Evolutionary conservation across 1,140 invertebrate genomes (phyloP), one percentile per base, ranked within the genome.

Genomic region (Aethina tumida): DNA sequence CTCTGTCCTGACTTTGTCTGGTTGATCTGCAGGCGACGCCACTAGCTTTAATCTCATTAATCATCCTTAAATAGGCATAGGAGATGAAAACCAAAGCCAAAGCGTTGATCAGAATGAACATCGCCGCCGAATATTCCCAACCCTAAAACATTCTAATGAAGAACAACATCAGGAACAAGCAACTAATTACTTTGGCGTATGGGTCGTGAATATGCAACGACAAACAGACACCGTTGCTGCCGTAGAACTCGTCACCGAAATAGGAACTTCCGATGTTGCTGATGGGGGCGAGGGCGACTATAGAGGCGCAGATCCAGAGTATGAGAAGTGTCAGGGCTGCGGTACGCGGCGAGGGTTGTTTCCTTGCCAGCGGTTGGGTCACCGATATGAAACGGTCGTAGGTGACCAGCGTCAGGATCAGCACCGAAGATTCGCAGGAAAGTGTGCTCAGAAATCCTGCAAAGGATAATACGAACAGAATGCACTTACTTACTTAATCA

Each of bases 401-500:
- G 9, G 77, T 77, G 19, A 79, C 75, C 22, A 77, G 44, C 0
- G 73, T 72, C 2, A 81, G 62, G 2, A 79, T 71, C 22, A 78
- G 56, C 12, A 79, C 76, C 1, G 74, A 77, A 5, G 74, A 64
- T 55, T 79, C 74, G 43, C 74, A 77, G 29, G 75, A 78, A 31
- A 79, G 67, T 10, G 77, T 81, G 46, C 73, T 75, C 21, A 81
- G 56, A 46, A 80, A 75, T 8, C 78, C 78, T 62, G 62, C 2
- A 44, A 50, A 41, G 9, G 29, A 16, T 18, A 13, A 3, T 17
- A n/a, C 15, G 3, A 15, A 13, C 16, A 4, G 13, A 6, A n/a
- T 20, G 7, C 19, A 5, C 5, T 5, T 6, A 33, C 19, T 14
- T 22, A 18, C 15, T 34, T n/a, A n/a, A 12, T 4, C 14, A 27